Percentiles rank a stretch among this genome's conserved stretches.
Evolutionary conservation across 2,797 vertebrate species (phyloP).

Genomic region (Mormyrops boulengeri): DNA sequence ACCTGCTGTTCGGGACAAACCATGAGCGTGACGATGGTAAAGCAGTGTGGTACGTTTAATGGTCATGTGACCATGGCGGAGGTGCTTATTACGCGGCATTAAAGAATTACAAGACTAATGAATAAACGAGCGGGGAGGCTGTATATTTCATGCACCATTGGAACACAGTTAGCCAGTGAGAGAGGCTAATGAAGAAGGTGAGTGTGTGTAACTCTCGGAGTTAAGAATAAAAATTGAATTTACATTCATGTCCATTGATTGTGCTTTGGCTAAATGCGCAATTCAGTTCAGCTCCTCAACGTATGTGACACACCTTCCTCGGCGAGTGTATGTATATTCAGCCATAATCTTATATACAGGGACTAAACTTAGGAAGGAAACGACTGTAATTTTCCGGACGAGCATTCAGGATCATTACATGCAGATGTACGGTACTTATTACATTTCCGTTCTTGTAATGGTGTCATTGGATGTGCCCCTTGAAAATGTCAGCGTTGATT

Average conservation of each 20-base stretch:
- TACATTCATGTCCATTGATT: background rate
- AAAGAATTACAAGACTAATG: background rate
- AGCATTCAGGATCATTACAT: background rate
- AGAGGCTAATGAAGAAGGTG: background rate
- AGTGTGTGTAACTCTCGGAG: background rate
- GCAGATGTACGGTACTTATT: background rate
- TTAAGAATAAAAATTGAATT: background rate
- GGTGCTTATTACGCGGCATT: background rate
- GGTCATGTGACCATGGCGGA: background rate
- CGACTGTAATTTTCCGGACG: background rate
- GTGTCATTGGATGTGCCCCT: background rate
- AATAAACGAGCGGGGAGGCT: background rate
- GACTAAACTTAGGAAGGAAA: background rate
- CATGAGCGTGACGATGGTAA: background rate
- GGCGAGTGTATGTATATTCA: background rate
- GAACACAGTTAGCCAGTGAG: background rate
- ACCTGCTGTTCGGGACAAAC: background rate
- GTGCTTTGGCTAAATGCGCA: background rate
- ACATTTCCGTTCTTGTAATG: background rate
- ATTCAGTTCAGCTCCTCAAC: background rate
- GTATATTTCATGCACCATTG: background rate
- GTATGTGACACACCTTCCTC: background rate
- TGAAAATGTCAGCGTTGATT: slow-evolving; percentile 11
- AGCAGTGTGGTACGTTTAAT: background rate
- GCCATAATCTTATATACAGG: background rate